Evolutionary conservation across 1,140 invertebrate genomes (phyloP).

Genomic region (Hermatobates lingyangjiaoensis): DNA sequence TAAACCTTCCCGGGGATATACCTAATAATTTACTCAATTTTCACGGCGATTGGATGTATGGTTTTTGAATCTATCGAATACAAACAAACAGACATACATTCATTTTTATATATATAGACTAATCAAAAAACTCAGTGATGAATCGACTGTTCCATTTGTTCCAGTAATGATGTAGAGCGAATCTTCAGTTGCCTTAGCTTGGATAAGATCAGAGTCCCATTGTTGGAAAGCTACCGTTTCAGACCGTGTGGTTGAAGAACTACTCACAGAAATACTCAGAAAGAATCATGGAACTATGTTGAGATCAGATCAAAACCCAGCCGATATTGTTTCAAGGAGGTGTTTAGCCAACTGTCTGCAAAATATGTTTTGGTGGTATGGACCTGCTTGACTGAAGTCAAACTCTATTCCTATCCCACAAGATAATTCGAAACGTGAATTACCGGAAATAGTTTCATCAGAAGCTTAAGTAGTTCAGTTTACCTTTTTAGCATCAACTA

Average conservation of each 20-base stretch:
- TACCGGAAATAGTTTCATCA: neutral
- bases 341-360: constrained; percentile 5
- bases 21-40: no score
- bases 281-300: constrained; percentile 19
- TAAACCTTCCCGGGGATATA: no score
- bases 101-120: no score
- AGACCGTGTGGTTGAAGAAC: neutral
- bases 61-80: no score
- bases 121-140: no score
- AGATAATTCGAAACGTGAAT: neutral
- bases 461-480: neutral
- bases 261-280: constrained; percentile 16
- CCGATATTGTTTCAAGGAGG: constrained; percentile 20
- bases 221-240: neutral
- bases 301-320: constrained; percentile 20
- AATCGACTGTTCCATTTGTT: no score
- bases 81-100: no score
- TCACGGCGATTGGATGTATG: no score
- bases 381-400: constrained; percentile 15
- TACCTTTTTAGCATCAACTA: neutral
- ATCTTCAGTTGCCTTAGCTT: neutral
- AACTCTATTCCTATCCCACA: neutral
- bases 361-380: constrained; percentile 14
- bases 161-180: no score
- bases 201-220: neutral